These are phyloP conservation scores for Cryptus armator DNA, from an alignment of 2,888 invertebrate species.

Conservation along the genomic window DNA sequence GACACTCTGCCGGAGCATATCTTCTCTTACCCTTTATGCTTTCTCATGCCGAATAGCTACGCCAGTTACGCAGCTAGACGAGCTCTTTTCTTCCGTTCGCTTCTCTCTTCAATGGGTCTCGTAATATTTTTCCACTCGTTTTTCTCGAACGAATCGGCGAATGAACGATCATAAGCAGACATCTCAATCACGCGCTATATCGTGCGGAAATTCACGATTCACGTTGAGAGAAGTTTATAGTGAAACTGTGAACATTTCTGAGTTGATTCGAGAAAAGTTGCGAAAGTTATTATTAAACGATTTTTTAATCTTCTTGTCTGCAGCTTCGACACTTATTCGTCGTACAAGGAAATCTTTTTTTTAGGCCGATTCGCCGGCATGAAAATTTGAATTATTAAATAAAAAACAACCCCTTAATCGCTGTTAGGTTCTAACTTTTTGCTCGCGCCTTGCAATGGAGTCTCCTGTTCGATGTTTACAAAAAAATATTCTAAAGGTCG, in stretches of 20 bases:
- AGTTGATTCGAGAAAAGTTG: not conserved
- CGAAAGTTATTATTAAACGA: not conserved
- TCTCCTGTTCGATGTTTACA: no score
- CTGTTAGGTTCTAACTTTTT: no score
- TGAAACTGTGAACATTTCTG: not conserved
- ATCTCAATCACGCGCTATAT: not conserved
- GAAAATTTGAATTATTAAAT: no score
- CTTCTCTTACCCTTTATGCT: slow-evolving; percentile 25
- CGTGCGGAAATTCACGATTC: not conserved
- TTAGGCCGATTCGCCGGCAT: no score
- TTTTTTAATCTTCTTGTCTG: not conserved
- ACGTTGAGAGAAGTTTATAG: not conserved
- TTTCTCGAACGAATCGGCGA: not conserved
- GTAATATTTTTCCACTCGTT: not conserved
- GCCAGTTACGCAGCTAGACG: slow-evolving; percentile 26
- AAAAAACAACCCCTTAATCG: no score
- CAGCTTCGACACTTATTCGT: not conserved
- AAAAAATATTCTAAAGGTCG: no score
- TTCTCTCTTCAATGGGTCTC: not conserved
- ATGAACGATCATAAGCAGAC: not conserved
- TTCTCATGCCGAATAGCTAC: slow-evolving; percentile 32
- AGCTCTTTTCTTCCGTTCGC: not conserved
- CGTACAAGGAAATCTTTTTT: not conserved
- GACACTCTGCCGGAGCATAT: slow-evolving; percentile 40
- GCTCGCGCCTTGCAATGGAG: no score